phyloP scores from a whole-genome alignment of 2,888 invertebrate species.

The Torymus texanus region DNA sequence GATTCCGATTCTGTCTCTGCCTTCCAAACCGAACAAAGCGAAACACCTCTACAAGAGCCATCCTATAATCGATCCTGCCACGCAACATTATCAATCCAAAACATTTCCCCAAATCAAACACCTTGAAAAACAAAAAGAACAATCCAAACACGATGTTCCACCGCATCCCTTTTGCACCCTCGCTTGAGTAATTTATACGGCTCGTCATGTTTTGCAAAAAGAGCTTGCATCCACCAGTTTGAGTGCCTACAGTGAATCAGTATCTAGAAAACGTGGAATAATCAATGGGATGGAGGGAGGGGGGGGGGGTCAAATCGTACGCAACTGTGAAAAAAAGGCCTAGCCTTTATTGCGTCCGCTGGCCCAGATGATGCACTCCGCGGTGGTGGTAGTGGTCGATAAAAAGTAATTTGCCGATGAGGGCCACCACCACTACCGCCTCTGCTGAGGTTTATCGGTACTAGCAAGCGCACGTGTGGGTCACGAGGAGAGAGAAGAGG shows the following conservation, averaged over 20 bases:
- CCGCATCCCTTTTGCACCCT: no score
- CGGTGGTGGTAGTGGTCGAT: slow-evolving; percentile 11
- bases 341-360: slow-evolving; percentile 29
- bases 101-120: neutral
- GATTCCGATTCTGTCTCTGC: no score
- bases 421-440: no score
- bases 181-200: slow-evolving; percentile 48
- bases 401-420: slow-evolving; percentile 41
- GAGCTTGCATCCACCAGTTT: slow-evolving; percentile 42
- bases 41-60: no score
- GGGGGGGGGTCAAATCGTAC: slow-evolving; percentile 35
- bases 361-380: slow-evolving; percentile 12
- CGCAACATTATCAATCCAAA: slow-evolving; percentile 17
- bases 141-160: no score
- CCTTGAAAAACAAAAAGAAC: neutral
- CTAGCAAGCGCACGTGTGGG: no score
- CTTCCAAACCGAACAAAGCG: no score
- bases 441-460: no score
- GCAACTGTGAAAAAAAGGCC: slow-evolving; percentile 8
- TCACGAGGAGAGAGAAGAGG: no score
- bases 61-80: no score
- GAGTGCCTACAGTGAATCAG: slow-evolving; percentile 52
- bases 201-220: slow-evolving; percentile 56
- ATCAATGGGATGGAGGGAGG: slow-evolving; percentile 9
- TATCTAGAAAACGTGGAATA: slow-evolving; percentile 30